Percentiles rank a stretch among this genome's conserved stretches.
Evolutionary conservation across 1,140 invertebrate genomes (phyloP).

Genomic region (Ganaspis sp.): DNA sequence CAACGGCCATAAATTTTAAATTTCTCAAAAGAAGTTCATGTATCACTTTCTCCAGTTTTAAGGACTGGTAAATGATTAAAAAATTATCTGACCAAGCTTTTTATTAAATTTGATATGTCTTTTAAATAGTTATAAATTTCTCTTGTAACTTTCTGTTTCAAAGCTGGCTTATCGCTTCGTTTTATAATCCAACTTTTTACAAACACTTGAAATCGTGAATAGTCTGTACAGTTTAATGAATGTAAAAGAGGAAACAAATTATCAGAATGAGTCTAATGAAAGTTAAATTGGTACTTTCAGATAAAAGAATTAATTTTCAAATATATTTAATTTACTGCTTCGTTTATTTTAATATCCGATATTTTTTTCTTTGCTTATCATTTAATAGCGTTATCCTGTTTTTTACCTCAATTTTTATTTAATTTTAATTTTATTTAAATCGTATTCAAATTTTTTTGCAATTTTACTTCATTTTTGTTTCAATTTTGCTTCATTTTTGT

Average conservation of each 20-base stretch:
- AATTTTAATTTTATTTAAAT: no score
- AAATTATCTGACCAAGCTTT: background rate
- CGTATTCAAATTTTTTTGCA: no score
- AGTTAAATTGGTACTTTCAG: background rate
- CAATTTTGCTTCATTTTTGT: no score
- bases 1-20: background rate
- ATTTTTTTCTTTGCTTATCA: background rate
- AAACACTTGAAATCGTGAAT: no score
- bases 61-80: background rate
- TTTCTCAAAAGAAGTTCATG: background rate
- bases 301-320: background rate
- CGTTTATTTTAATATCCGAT: background rate
- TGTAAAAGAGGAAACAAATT: no score
- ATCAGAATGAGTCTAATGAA: background rate
- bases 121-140: background rate
- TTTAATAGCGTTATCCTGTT: no score
- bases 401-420: no score
- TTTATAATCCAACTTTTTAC: no score
- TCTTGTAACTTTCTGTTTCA: background rate
- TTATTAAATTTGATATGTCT: background rate
- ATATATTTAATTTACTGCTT: background rate
- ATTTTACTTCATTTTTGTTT: no score
- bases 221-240: no score
- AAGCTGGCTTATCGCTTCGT: background rate
- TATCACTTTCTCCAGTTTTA: constrained; percentile 17